Percentiles rank a stretch among this genome's conserved stretches.
Conservation (phyloP, 2,113 vertebrate species). For the Gobiocypris rarus region DNA sequence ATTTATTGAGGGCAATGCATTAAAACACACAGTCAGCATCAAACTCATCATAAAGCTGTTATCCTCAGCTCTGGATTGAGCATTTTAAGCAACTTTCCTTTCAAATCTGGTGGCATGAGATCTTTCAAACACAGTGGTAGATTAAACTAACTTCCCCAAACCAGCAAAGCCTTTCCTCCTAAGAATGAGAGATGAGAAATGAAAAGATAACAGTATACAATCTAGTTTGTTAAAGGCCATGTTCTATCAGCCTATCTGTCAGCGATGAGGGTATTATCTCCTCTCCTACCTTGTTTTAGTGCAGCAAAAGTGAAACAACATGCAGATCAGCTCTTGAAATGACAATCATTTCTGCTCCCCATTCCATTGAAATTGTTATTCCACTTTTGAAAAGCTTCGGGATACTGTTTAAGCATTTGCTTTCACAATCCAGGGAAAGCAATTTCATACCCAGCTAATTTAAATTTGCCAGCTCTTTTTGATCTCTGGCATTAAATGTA, state of each 20-base stretch:
- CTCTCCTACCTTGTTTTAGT: background rate
- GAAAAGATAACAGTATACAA: slow-evolving; percentile 16
- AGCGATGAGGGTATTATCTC: slow-evolving; percentile 14
- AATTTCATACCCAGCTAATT: slow-evolving; percentile 65
- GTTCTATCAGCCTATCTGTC: slow-evolving; percentile 25
- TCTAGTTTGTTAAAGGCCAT: slow-evolving; percentile 5
- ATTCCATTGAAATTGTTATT: slow-evolving; percentile 51
- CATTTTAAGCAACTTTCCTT: background rate
- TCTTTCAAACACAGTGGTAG: background rate
- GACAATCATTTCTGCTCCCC: slow-evolving; percentile 12
- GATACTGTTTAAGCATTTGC: slow-evolving; percentile 52
- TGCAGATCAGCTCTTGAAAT: slow-evolving; percentile 28
- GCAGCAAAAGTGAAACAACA: slow-evolving; percentile 21
- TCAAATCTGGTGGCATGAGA: background rate
- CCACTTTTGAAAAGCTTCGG: slow-evolving; percentile 52
- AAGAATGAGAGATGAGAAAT: background rate
- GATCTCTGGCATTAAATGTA: slow-evolving; percentile 66
- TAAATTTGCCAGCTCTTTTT: slow-evolving; percentile 66
- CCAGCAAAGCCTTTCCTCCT: slow-evolving; percentile 21
- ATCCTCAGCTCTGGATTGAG: background rate
- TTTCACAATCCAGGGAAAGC: slow-evolving; percentile 58
- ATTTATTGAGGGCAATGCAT: background rate
- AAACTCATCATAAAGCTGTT: background rate
- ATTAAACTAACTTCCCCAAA: background rate
- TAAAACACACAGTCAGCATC: background rate